Conservation (phyloP, 2,113 vertebrate genomes). For the Apodemus sylvaticus region DNA sequence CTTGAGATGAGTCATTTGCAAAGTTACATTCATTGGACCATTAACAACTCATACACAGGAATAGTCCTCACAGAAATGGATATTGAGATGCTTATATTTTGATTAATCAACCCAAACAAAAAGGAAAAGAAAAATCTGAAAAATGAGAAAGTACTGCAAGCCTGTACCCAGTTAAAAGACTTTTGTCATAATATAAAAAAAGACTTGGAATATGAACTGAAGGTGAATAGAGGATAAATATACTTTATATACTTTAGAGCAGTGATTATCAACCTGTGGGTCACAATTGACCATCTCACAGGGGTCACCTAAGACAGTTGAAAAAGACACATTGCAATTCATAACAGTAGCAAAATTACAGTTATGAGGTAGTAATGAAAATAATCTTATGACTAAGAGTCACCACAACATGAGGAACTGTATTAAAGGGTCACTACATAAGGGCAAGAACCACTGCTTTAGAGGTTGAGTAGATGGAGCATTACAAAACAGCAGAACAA, state of each 20-base stretch:
- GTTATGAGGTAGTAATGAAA: background rate
- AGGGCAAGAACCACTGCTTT: background rate
- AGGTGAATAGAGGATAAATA: background rate
- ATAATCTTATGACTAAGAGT: background rate
- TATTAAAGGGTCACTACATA: background rate
- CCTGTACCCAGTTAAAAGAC: background rate
- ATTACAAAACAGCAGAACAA: background rate
- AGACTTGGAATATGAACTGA: background rate
- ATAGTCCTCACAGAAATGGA: background rate
- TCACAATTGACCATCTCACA: background rate
- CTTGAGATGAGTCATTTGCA: background rate
- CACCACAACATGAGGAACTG: background rate
- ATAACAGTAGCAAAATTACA: background rate
- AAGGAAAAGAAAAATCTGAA: constrained; percentile 4
- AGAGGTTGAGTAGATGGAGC: background rate
- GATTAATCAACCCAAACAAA: background rate
- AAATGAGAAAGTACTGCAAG: constrained; percentile 17
- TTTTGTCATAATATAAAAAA: constrained; percentile 15
- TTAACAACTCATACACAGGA: background rate
- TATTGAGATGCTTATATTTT: background rate
- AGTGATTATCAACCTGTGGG: background rate
- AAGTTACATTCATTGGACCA: constrained; percentile 37
- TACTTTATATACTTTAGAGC: background rate
- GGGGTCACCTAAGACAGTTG: background rate
- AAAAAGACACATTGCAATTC: background rate